Percentiles rank a stretch among this genome's conserved stretches.
phyloP scores from a whole-genome alignment of 2,888 invertebrate genomes.

The Agonopterix heracliana region DNA sequence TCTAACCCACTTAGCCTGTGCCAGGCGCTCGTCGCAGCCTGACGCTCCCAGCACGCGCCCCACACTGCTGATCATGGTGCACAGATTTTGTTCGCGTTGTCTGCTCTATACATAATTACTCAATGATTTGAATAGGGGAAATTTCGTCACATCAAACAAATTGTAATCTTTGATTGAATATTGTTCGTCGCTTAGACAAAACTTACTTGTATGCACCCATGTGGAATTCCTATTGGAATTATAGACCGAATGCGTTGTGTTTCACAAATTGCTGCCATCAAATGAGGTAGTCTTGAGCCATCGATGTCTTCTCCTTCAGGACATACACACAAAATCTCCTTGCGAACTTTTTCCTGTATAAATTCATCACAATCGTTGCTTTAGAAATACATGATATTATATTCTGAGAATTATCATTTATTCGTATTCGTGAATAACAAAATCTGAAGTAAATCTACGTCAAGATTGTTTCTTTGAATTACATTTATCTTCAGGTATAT shows the following conservation, averaged over 20 bases:
- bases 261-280: conserved; percentile 87
- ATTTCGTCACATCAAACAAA: too few species aligned
- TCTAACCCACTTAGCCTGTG: too few species aligned
- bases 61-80: too few species aligned
- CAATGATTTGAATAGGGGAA: too few species aligned
- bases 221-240: conserved; percentile 90
- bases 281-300: conserved; percentile 69
- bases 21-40: too few species aligned
- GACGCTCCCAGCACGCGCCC: too few species aligned
- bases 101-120: too few species aligned
- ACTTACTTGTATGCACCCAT: conserved; percentile 77
- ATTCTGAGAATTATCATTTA: not conserved
- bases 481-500: too few species aligned
- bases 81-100: too few species aligned
- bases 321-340: conserved; percentile 68
- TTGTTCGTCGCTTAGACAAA: not conserved
- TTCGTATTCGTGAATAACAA: too few species aligned
- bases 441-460: too few species aligned
- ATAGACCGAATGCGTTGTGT: conserved; percentile 86
- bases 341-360: conserved; percentile 75
- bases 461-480: too few species aligned
- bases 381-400: conserved; percentile 2
- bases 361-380: conserved; percentile 11
- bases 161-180: conserved; percentile 1
- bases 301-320: conserved; percentile 77